Base-by-base conservation (phyloP, 2,113 vertebrate species). In the Electrona antarctica region DNA sequence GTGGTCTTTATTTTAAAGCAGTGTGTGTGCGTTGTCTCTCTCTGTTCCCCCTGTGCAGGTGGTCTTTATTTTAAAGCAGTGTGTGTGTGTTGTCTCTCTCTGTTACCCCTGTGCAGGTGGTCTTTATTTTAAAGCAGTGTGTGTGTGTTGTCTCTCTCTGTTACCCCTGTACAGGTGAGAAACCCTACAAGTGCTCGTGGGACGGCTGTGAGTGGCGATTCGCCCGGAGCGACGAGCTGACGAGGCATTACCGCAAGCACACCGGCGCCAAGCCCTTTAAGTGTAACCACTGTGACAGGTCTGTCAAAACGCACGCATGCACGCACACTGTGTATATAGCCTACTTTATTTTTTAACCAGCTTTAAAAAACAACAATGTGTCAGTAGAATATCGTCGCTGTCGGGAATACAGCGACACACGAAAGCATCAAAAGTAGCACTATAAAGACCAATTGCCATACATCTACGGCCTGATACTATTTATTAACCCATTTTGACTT, bases 281-380 rank as follows among this genome's bases (percentile, higher is more conserved):
- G 93, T 99, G 97, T 94, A 97, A 97, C 95, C 97, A 98, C 94
- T 99, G 97, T 91, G 98, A 99, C 97, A 99, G 98, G 97, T 99
- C 50, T 52, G 50, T 13, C 8, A 9, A 11, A 11, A 9, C 13
- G 7, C 50, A 9, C 13, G 0, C 50, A 21, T 2, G 21, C 21
- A 21, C 21, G 21, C 21, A 21, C 21, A 21, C 21, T 21, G 21
- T 21, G 21, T 21, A 21, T 21, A 21, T 21, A 21, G 21, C 21
- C 21, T 21, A 21, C 21, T 21, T 21, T 21, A 21, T 21, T 21
- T 21, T 21, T 21, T 21, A 21, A 21, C 21, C 21, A 21, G 21
- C 21, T 21, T 21, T 21, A 21, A 21, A 21, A 21, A 21, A 21
- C 21, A 21, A 1, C 21, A 21, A 21, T n/a, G n/a, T n/a, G n/a